These are phyloP conservation scores for Poeciliopsis turrubarensis DNA, from an alignment of 2,113 vertebrate genomes.

Conservation along the genomic window DNA sequence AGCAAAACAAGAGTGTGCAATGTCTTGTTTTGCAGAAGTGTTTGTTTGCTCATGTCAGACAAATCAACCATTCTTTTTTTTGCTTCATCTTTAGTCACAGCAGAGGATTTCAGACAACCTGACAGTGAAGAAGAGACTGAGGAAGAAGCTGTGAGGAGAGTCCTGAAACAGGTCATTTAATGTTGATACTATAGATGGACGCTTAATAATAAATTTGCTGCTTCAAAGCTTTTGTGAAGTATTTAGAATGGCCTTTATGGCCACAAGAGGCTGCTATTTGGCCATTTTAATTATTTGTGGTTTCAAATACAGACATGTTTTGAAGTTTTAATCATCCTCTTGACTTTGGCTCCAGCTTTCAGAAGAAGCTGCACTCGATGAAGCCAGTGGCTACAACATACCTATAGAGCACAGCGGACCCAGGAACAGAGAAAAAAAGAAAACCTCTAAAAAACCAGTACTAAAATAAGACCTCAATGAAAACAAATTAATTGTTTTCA, in stretches of 20 bases:
- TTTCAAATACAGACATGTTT: background rate
- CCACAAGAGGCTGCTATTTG: constrained; percentile 70
- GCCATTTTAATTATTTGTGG: constrained; percentile 29
- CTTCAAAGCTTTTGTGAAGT: background rate
- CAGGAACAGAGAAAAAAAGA: constrained; percentile 66
- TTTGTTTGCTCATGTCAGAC: background rate
- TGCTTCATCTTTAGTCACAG: constrained; percentile 79
- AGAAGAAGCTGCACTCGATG: constrained; percentile 90
- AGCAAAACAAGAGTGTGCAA: background rate
- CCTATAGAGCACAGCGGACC: constrained; percentile 79
- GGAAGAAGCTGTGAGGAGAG: constrained; percentile 86
- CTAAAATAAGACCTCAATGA: background rate
- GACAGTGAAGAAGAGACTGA: constrained; percentile 94
- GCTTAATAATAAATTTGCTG: background rate
- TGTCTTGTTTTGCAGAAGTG: background rate
- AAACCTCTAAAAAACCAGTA: constrained; percentile 63
- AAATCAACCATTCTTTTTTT: constrained; percentile 5
- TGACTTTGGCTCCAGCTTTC: constrained; percentile 81
- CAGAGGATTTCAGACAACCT: constrained; percentile 81
- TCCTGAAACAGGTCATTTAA: constrained; percentile 84
- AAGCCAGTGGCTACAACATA: constrained; percentile 94
- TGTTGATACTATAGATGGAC: background rate
- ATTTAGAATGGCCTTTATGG: background rate
- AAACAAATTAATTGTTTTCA: background rate
- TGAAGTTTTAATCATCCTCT: background rate